Conservation (phyloP, 2,797 vertebrate genomes). For the Falco naumanni region DNA sequence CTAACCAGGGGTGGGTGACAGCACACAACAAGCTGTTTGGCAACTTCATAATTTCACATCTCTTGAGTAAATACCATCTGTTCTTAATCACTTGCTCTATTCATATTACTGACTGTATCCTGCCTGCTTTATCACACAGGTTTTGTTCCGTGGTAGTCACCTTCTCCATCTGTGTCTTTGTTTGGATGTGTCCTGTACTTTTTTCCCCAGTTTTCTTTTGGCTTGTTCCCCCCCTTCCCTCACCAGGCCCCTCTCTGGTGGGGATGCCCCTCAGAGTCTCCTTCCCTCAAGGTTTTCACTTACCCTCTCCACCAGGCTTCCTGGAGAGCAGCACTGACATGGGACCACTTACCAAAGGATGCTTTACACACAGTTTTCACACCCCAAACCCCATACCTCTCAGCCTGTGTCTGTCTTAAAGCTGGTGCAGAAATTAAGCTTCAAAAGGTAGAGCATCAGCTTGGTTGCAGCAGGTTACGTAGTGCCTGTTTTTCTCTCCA, state of each 20-base stretch:
- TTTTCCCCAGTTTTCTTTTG: not conserved
- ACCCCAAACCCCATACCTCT: not conserved
- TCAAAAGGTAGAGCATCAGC: not conserved
- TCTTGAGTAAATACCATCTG: not conserved
- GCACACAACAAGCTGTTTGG: not conserved
- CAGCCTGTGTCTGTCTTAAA: not conserved
- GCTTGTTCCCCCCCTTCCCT: not conserved
- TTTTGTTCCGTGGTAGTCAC: not conserved
- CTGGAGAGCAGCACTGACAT: not conserved
- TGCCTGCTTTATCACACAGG: not conserved
- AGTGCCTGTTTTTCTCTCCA: too few relatives aligned
- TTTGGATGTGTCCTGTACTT: not conserved
- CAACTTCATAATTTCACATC: not conserved
- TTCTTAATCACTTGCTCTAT: not conserved
- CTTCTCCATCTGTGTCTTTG: not conserved
- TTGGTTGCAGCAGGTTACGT: not conserved
- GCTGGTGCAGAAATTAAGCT: not conserved
- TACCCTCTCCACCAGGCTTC: not conserved
- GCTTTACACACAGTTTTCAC: not conserved
- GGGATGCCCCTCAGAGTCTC: not conserved
- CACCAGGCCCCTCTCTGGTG: not conserved
- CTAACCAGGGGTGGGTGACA: not conserved
- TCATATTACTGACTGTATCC: not conserved
- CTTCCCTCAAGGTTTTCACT: not conserved
- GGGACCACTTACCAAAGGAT: rapidly evolving